Conservation (phyloP, 2,113 vertebrate species). For the Craseonycteris thonglongyai region DNA sequence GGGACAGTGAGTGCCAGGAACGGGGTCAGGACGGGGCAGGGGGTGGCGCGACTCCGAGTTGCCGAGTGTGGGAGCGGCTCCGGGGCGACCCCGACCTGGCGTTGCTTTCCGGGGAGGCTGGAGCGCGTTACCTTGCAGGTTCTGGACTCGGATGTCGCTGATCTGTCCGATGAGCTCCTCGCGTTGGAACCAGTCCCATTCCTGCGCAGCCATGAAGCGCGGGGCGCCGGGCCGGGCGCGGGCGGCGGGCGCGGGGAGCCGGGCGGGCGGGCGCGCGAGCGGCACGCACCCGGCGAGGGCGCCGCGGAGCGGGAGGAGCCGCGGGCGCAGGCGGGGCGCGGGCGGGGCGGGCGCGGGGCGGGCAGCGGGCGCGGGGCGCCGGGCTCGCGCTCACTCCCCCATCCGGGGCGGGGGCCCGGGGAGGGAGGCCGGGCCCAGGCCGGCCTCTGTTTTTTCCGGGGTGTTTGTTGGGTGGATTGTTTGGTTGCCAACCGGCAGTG, state of each 20-base stretch:
- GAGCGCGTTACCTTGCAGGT: constrained; percentile 89
- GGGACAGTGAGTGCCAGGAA: neutral
- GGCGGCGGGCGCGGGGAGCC: neutral
- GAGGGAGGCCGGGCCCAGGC: constrained; percentile 3
- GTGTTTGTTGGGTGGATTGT: constrained; percentile 37
- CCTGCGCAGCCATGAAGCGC: constrained; percentile 87
- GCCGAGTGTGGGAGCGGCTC: neutral
- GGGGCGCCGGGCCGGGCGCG: constrained; percentile 26
- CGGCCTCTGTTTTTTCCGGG: neutral
- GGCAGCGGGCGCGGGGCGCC: constrained; percentile 39
- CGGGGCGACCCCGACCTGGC: neutral
- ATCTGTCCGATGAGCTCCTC: constrained; percentile 95
- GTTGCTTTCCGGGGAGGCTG: neutral
- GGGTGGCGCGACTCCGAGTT: neutral
- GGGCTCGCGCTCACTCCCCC: constrained; percentile 45
- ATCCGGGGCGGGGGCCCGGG: constrained; percentile 44
- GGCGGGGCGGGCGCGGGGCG: constrained; percentile 12
- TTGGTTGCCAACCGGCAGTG: neutral
- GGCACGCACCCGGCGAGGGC: constrained; percentile 48
- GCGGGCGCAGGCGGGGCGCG: constrained; percentile 14
- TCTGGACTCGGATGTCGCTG: constrained; percentile 95
- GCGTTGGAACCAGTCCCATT: constrained; percentile 93
- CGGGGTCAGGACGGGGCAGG: neutral
- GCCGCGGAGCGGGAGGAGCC: constrained; percentile 22
- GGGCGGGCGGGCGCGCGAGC: constrained; percentile 33